Conservation (phyloP, 2,888 invertebrate species). For the Pomacea canaliculata region DNA sequence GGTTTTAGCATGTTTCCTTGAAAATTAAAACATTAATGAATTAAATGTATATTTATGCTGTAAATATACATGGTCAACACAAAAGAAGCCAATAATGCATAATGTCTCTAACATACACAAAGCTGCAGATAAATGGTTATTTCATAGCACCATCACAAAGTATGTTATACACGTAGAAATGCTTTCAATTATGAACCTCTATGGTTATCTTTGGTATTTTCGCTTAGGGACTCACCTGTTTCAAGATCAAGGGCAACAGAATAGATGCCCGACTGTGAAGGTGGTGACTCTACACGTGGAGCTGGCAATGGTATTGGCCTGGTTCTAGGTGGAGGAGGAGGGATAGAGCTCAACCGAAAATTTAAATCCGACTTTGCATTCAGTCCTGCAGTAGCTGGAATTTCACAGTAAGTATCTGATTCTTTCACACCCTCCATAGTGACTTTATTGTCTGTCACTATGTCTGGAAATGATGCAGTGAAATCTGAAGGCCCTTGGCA, state of each 20-base stretch:
- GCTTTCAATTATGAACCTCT: too few relatives aligned
- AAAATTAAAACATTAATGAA: too few relatives aligned
- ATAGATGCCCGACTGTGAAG: constrained; percentile 6
- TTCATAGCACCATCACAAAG: too few relatives aligned
- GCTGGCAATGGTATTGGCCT: not conserved
- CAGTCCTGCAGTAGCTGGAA: not conserved
- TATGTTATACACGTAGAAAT: too few relatives aligned
- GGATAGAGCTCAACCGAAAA: constrained; percentile 12
- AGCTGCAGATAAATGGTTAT: too few relatives aligned
- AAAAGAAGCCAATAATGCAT: too few relatives aligned
- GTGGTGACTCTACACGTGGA: not conserved
- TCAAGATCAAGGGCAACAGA: constrained; percentile 14
- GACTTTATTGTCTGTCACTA: not conserved
- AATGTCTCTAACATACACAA: too few relatives aligned
- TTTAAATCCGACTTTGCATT: too few relatives aligned
- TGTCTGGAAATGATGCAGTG: constrained; percentile 9
- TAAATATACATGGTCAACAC: too few relatives aligned
- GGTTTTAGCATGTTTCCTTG: too few relatives aligned
- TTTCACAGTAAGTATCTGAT: not conserved
- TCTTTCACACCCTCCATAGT: not conserved
- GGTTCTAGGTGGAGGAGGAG: constrained; percentile 16
- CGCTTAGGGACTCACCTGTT: not conserved
- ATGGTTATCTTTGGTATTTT: too few relatives aligned
- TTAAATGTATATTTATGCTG: too few relatives aligned
- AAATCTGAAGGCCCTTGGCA: not conserved